These are phyloP conservation scores for Caenorhabditis afra DNA, from an alignment of 2,888 invertebrate genomes.

Conservation along the genomic window DNA sequence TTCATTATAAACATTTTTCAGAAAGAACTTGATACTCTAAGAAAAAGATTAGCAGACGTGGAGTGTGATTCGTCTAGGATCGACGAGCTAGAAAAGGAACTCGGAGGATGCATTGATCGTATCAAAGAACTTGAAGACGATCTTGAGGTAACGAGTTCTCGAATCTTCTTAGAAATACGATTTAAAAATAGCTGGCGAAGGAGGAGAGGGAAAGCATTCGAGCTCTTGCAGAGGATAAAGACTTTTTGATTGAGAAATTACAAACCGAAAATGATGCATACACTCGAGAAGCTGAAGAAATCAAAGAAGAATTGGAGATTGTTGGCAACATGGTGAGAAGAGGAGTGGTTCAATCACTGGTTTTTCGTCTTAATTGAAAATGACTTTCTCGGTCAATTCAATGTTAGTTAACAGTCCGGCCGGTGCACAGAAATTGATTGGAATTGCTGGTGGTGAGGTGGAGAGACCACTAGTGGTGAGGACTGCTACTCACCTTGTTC, in stretches of 20 bases:
- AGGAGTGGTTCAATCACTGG: too few species aligned
- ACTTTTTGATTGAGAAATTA: conserved; percentile 10
- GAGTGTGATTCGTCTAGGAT: conserved; percentile 10
- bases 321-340: conserved; percentile 42
- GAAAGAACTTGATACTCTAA: conserved; percentile 15
- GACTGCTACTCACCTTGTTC: too few species aligned
- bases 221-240: conserved; percentile 44
- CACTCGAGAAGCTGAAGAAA: conserved; percentile 7
- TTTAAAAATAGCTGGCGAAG: conserved; percentile 24
- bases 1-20: too few species aligned
- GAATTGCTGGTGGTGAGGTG: too few species aligned
- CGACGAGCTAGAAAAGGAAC: neutral
- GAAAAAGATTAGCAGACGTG: neutral
- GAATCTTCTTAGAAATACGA: neutral
- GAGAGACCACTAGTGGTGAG: too few species aligned
- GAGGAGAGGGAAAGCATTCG: conserved; percentile 47
- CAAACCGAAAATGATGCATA: neutral
- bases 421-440: too few species aligned
- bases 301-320: conserved; percentile 41
- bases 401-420: too few species aligned
- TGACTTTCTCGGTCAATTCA: too few species aligned
- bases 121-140: conserved; percentile 47
- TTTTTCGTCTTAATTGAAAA: too few species aligned
- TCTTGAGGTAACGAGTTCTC: conserved; percentile 24
- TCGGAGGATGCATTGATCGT: conserved; percentile 3